These are phyloP conservation scores for Ormia ochracea DNA, from an alignment of 2,888 invertebrate species.

Conservation along the genomic window DNA sequence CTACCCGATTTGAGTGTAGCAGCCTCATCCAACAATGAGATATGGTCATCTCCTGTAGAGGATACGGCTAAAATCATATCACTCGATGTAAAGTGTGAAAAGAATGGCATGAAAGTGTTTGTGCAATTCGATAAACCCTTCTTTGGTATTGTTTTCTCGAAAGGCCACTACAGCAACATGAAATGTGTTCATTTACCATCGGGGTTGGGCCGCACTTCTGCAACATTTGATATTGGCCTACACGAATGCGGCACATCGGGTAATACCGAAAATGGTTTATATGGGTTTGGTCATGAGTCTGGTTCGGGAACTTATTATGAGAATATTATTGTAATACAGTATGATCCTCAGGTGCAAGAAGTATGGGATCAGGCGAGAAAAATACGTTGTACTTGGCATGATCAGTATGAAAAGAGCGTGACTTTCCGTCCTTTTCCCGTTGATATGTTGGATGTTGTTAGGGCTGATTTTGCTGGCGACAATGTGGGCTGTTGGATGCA, in stretches of 20 bases:
- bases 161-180: constrained; percentile 94
- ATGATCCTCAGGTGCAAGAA: constrained; percentile 95
- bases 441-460: constrained; percentile 95
- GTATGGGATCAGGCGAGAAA: constrained; percentile 97
- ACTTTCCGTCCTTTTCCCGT: constrained; percentile 96
- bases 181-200: constrained; percentile 94
- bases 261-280: constrained; percentile 92
- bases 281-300: constrained; percentile 90
- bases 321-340: constrained; percentile 94
- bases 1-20: constrained; percentile 73
- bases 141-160: constrained; percentile 96
- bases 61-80: constrained; percentile 96
- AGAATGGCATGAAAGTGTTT: constrained; percentile 94
- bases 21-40: constrained; percentile 81
- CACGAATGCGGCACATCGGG: constrained; percentile 95
- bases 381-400: constrained; percentile 95
- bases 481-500: constrained; percentile 99
- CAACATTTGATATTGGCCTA: constrained; percentile 93
- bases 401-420: constrained; percentile 95
- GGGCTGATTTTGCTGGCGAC: constrained; percentile 95
- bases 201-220: constrained; percentile 89
- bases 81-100: constrained; percentile 95
- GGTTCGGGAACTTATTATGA: constrained; percentile 95
- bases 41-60: constrained; percentile 90
- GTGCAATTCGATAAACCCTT: constrained; percentile 96